A percentile compares a stretch with the other conserved stretches of the same genome.
Conservation (phyloP, 2,888 invertebrate genomes). For the Dasypolia templi region DNA sequence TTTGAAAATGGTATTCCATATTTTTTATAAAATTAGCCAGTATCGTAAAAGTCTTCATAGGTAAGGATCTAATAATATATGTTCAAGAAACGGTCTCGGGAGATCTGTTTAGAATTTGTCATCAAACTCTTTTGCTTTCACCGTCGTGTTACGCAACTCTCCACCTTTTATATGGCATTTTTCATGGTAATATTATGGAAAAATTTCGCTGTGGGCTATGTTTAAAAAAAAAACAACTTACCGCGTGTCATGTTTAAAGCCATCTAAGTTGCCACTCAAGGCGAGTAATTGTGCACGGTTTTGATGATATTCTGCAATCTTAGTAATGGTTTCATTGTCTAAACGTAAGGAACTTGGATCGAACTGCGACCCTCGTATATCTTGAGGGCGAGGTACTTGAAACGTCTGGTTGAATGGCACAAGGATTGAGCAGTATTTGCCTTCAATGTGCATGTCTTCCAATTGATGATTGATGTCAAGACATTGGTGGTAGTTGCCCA, state of each 20-base stretch:
- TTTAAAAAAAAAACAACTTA: constrained; percentile 21
- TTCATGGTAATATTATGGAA: background rate
- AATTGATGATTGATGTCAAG: constrained; percentile 43
- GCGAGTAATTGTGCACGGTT: constrained; percentile 12
- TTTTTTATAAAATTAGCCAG: no score
- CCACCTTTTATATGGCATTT: no score
- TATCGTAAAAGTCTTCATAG: no score
- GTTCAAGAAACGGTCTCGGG: background rate
- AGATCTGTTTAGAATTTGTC: background rate
- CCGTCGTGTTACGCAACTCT: background rate
- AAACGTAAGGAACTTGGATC: constrained; percentile 43
- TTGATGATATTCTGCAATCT: constrained; percentile 36
- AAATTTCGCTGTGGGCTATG: no score
- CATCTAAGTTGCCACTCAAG: constrained; percentile 39
- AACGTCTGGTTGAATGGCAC: constrained; percentile 53
- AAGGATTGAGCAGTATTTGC: constrained; percentile 60
- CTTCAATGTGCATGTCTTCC: constrained; percentile 40
- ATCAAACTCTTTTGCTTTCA: background rate
- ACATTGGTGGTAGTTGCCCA: constrained; percentile 64
- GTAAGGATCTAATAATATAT: no score
- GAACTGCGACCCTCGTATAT: constrained; percentile 33
- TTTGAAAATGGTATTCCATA: no score
- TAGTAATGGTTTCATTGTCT: constrained; percentile 26
- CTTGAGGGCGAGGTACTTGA: constrained; percentile 22
- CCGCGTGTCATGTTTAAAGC: background rate